Evolutionary conservation across 2,888 invertebrate genomes (phyloP).

Genomic region (Apotomis betuletana): DNA sequence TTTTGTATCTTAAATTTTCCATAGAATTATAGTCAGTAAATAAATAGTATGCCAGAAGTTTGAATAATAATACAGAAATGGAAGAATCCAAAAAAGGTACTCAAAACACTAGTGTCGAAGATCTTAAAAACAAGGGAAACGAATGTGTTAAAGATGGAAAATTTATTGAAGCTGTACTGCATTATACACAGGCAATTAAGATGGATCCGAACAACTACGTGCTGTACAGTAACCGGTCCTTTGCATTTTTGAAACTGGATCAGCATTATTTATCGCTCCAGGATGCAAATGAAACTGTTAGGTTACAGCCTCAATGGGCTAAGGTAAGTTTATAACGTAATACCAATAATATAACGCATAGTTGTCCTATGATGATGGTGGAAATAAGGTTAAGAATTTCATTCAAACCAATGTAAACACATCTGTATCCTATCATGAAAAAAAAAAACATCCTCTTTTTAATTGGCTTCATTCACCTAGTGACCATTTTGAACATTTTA

Average conservation of each 20-base stretch:
- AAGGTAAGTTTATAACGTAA: constrained; percentile 80
- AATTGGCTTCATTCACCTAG: no score
- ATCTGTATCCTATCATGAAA: no score
- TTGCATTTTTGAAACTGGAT: constrained; percentile 89
- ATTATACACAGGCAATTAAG: constrained; percentile 91
- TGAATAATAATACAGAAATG: constrained; percentile 51
- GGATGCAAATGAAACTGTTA: constrained; percentile 90
- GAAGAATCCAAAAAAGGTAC: constrained; percentile 67
- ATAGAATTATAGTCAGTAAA: neutral
- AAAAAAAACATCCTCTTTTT: no score
- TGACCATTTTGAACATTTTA: no score
- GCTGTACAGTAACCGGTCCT: constrained; percentile 91
- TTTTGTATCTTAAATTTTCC: constrained; percentile 6
- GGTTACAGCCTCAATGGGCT: constrained; percentile 89
- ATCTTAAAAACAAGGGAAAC: constrained; percentile 89
- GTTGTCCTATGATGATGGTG: no score
- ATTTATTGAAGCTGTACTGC: constrained; percentile 89
- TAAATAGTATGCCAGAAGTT: constrained; percentile 27
- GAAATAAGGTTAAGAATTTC: no score
- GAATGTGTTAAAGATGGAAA: constrained; percentile 88
- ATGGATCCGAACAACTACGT: constrained; percentile 87
- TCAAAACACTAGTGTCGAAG: constrained; percentile 73
- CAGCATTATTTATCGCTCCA: constrained; percentile 90
- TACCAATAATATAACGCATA: neutral
- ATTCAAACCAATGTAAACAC: no score